Conservation (phyloP, 2,113 vertebrate genomes). For the Forbesichthys papilliferus region DNA sequence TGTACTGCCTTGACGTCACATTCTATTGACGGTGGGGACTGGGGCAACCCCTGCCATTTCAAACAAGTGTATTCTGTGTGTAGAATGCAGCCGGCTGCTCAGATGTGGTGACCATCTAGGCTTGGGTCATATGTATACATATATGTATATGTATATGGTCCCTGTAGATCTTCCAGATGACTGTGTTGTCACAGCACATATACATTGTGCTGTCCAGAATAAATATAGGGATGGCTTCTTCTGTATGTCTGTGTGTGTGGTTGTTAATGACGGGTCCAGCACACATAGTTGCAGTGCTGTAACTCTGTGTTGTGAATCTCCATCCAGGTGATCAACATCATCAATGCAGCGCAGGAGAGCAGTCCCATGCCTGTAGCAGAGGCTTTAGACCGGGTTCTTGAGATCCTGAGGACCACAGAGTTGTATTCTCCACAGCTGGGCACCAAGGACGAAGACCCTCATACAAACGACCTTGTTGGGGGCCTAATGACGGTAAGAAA, state of each 20-base stretch:
- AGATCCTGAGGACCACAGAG: slow-evolving; percentile 95
- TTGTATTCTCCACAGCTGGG: slow-evolving; percentile 93
- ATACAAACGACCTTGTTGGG: slow-evolving; percentile 92
- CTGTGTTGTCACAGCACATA: slow-evolving; percentile 56
- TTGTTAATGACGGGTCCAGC: neutral
- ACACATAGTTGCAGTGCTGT: neutral
- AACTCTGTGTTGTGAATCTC: slow-evolving; percentile 7
- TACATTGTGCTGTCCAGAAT: slow-evolving; percentile 60
- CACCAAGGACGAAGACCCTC: slow-evolving; percentile 93
- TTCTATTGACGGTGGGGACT: slow-evolving; percentile 5
- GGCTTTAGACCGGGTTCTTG: slow-evolving; percentile 93
- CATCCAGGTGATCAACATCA: slow-evolving; percentile 93
- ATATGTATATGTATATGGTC: too few species aligned
- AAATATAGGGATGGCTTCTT: slow-evolving; percentile 23
- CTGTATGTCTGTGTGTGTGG: slow-evolving; percentile 16
- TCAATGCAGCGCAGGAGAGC: slow-evolving; percentile 94
- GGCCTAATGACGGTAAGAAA: slow-evolving; percentile 92
- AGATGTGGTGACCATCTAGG: slow-evolving; percentile 43
- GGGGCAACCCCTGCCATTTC: slow-evolving; percentile 42
- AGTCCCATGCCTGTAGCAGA: slow-evolving; percentile 91
- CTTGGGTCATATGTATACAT: slow-evolving; percentile 70
- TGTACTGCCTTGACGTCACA: too few species aligned
- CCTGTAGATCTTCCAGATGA: slow-evolving; percentile 66
- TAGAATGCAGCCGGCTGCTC: slow-evolving; percentile 20
- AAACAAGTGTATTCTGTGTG: slow-evolving; percentile 21